Base-by-base conservation (phyloP, 2,888 invertebrate species). In the Epistrophe eligans region DNA sequence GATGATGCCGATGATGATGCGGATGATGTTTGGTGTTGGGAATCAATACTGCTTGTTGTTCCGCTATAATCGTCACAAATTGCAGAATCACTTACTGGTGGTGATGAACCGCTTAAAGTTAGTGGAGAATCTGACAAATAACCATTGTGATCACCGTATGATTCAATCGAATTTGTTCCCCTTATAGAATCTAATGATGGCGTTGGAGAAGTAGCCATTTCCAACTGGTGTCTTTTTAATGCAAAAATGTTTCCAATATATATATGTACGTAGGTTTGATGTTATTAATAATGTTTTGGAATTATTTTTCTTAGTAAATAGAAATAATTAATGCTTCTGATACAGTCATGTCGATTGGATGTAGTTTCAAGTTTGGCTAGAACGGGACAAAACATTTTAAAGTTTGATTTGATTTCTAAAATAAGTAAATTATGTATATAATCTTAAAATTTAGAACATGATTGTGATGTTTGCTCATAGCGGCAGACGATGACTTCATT, bases 141-240 rank as follows among this genome's bases (percentile, higher is more conserved):
- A 93, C 97, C 96, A 94, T 95, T 95, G 93, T 96, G 96, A 93
- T 97, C 97, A 90, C 95, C 94, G 93, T 96, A 96, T 92, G 97
- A 97, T 95, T 97, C 97, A 94, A 97, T 96, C 93, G 97, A 97
- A 94, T 97, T 97, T 94, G 97, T 97, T 89, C 93, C 93, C 93
- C 96, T 96, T 94, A 97, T 95, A 94, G 97, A 98, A 95, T 97
- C 98, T 94, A 97, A 95, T 94, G 97, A 98, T 94, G 97, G 97
- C 94, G 97, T 97, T 94, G 95, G 95, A 90, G 93, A 93, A 94
- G 97, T 97, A 95, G 97, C 97, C 97, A 97, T 97, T 95, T 96
- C 81, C 81, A 81, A 67, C 52, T 52, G 38, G 70, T 70, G 38
- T 40, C 15, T 70, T 55, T 55, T 55, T 9, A 55, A 32, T 38